Evolutionary conservation across 2,797 vertebrate genomes (phyloP).

Genomic region (Anableps anableps): DNA sequence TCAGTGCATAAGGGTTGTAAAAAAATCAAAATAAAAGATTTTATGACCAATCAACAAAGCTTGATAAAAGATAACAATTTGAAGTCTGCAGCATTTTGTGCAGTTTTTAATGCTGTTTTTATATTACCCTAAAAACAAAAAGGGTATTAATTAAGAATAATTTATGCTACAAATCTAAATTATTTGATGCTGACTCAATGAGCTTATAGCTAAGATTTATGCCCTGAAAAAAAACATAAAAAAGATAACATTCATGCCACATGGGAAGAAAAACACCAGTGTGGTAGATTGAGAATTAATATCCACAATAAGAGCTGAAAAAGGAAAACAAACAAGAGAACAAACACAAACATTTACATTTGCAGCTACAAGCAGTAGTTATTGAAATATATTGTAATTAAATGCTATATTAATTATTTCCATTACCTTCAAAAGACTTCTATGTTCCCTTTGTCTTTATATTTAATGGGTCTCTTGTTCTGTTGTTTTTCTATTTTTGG

Average conservation of each 20-base stretch:
- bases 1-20: constrained; percentile 22
- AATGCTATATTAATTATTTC: neutral
- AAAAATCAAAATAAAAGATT: neutral
- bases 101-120: constrained; percentile 17
- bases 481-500: constrained; percentile 14
- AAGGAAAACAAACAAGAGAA: neutral
- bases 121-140: constrained; percentile 44
- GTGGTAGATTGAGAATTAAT: neutral
- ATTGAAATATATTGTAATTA: neutral
- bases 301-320: neutral
- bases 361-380: neutral
- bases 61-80: constrained; percentile 23
- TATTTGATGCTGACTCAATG: constrained; percentile 36
- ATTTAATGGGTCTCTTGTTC: constrained; percentile 13
- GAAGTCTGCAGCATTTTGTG: neutral
- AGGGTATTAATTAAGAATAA: neutral
- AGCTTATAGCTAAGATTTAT: constrained; percentile 47
- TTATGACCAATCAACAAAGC: constrained; percentile 27
- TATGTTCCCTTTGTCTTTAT: neutral
- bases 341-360: neutral
- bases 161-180: neutral
- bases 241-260: neutral
- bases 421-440: neutral
- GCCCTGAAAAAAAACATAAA: neutral
- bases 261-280: neutral